Evolutionary conservation across 2,113 vertebrate genomes (phyloP), one percentile per base, ranked within the genome.

Genomic region (Upupa epops): DNA sequence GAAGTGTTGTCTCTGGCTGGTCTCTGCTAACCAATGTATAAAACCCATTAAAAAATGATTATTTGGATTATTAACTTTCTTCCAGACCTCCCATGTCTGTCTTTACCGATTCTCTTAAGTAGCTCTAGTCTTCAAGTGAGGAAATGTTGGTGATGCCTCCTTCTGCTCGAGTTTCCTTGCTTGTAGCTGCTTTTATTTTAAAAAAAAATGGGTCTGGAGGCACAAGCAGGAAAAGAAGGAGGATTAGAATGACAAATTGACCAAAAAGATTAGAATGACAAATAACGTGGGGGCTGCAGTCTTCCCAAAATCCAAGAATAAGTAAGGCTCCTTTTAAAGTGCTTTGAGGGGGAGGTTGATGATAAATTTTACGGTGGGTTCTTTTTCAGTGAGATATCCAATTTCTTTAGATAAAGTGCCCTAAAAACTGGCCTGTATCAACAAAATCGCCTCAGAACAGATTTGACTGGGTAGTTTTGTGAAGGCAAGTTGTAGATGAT

Each of bases 211-310:
- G 11, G 24, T 93, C 81, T 86, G 55, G 32, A 74, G 59, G 76
- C 66, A 88, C 54, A 93, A 81, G 73, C 83, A 92, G 92, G 92
- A 74, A 88, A 85, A 85, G 71, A 82, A 93, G 89, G 90, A 84
- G 89, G 59, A 95, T 94, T 94, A 93, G 89, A 96, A 94, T 95
- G 90, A 94, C 81, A 94, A 95, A 94, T 92, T 20, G 72, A 70
- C 84, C 89, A 94, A 93, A 97, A 90, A 93, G 93, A 94, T 94
- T 92, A 97, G 96, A 96, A 94, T 96, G 84, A 92, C 94, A 97
- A 97, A 94, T 94, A 96, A 82, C 87, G 78, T 79, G 94, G 96
- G 92, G 96, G 94, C 70, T 96, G 93, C 93, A 93, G 77, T 69
- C 94, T 96, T 93, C 40, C 86, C 92, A 82, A 95, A 96, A 94